phyloP scores from a whole-genome alignment of 2,797 vertebrate species.

The Centroberyx gerrardi region DNA sequence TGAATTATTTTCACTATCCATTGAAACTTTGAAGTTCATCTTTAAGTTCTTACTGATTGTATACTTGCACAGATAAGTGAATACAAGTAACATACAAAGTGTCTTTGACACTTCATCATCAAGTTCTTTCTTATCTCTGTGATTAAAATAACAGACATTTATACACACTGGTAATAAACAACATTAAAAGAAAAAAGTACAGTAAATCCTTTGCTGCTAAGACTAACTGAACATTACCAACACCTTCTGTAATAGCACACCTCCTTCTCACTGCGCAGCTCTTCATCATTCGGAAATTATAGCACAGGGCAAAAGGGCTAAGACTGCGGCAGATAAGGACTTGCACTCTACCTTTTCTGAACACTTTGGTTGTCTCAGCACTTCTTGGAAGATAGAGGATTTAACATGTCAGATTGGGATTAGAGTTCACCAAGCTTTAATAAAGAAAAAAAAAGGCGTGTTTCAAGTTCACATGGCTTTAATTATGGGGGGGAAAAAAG shows the following conservation, averaged over 20 bases:
- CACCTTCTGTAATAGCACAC: background rate
- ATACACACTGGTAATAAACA: no score
- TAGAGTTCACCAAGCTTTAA: conserved; percentile 32
- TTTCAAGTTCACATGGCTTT: conserved; percentile 30
- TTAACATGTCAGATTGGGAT: conserved; percentile 46
- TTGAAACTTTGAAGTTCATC: no score
- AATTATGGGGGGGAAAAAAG: conserved; percentile 22
- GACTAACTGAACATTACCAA: background rate
- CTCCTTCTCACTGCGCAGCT: background rate
- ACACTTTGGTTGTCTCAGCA: conserved; percentile 44
- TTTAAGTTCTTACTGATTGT: no score
- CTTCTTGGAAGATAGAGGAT: conserved; percentile 37
- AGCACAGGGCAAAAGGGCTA: conserved; percentile 9
- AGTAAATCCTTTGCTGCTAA: no score
- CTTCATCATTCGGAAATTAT: background rate
- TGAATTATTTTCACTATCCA: no score
- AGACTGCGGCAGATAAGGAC: conserved; percentile 14
- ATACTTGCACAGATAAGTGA: no score
- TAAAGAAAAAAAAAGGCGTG: background rate
- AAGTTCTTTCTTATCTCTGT: no score
- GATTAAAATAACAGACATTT: no score
- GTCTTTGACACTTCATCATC: no score
- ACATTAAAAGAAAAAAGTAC: no score
- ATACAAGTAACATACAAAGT: no score
- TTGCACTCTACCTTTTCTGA: conserved; percentile 1